These are phyloP conservation scores for Megathymus violae DNA, from an alignment of 1,140 invertebrate genomes.

Conservation along the genomic window DNA sequence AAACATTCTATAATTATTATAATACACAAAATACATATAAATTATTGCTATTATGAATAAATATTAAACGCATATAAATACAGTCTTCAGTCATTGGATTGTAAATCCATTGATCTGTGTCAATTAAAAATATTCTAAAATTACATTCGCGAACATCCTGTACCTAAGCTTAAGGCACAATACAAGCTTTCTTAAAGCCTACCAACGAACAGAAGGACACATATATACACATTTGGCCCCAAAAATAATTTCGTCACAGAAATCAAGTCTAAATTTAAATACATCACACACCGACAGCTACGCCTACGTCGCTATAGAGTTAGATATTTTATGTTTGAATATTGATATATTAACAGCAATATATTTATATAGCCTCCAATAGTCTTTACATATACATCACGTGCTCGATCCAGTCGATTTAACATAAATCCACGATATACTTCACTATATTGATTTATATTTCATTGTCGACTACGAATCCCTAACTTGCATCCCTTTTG, in stretches of 20 bases:
- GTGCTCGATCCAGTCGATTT: no score
- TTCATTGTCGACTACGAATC: no score
- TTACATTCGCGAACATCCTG: constrained; percentile 6
- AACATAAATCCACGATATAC: no score
- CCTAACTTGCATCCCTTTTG: no score
- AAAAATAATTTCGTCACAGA: constrained; percentile 56
- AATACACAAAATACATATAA: no score
- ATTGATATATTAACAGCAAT: constrained; percentile 11
- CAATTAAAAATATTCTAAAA: no score
- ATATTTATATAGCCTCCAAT: constrained; percentile 59
- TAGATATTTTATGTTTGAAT: constrained; percentile 23
- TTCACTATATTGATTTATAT: no score
- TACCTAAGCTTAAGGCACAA: constrained; percentile 43
- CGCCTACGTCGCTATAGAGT: constrained; percentile 9
- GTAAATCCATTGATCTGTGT: no score
- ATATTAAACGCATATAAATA: no score
- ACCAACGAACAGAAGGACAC: constrained; percentile 44
- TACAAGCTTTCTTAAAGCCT: constrained; percentile 64
- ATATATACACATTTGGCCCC: constrained; percentile 69
- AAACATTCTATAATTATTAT: no score
- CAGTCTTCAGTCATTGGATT: no score
- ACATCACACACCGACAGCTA: constrained; percentile 39
- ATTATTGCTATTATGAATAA: no score
- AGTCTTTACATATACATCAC: constrained; percentile 64
- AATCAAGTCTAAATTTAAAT: constrained; percentile 27